phyloP scores from a whole-genome alignment of 2,888 invertebrate genomes.

The Neocrepidodera transversa region DNA sequence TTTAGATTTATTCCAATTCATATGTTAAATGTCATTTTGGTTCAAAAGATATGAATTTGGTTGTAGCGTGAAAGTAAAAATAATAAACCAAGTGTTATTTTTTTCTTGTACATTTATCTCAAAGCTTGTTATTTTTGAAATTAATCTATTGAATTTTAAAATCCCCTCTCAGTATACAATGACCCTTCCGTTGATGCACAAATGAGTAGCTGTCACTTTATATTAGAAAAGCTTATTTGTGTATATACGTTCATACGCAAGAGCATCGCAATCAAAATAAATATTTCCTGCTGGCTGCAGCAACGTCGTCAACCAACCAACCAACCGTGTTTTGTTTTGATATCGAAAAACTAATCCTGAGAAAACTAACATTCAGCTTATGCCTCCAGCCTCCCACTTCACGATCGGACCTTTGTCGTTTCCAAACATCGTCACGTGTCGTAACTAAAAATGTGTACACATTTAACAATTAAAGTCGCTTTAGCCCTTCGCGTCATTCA shows the following conservation, averaged over 20 bases:
- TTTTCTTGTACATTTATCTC: no score
- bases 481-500: conserved; percentile 46
- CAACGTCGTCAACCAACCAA: no score
- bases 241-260: conserved; percentile 13
- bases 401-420: conserved; percentile 32
- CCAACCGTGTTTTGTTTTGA: conserved; percentile 27
- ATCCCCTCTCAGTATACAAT: neutral
- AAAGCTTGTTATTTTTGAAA: neutral
- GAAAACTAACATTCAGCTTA: conserved; percentile 30
- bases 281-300: conserved; percentile 24
- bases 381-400: conserved; percentile 28
- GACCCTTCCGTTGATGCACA: neutral
- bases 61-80: no score
- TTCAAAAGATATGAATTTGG: no score
- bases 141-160: neutral
- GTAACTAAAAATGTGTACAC: conserved; percentile 48
- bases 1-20: no score
- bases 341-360: conserved; percentile 37
- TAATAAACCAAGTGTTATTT: no score
- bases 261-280: conserved; percentile 30
- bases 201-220: conserved; percentile 10
- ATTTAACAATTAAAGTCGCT: conserved; percentile 54
- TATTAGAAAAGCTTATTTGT: conserved; percentile 20
- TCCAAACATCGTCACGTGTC: conserved; percentile 51
- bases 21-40: no score